These are phyloP conservation scores for Triops longicaudatus DNA, from an alignment of 1,140 invertebrate species.

Conservation along the genomic window DNA sequence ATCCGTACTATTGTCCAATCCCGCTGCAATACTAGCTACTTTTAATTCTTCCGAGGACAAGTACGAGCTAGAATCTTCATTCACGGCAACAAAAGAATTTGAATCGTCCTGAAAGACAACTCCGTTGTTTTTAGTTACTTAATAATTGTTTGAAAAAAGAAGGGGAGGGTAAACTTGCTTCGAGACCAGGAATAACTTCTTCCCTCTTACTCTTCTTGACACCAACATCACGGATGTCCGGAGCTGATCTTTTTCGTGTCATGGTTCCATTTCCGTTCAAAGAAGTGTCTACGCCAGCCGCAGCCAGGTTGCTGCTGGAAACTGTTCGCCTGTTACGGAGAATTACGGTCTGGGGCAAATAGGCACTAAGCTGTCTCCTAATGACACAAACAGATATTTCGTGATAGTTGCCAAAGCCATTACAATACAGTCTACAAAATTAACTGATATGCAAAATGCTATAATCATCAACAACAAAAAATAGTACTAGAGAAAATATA, in stretches of 20 bases:
- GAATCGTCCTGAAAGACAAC: not conserved
- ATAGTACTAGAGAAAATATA: too few species aligned
- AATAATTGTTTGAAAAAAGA: not conserved
- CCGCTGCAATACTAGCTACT: not conserved
- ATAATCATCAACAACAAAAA: too few species aligned
- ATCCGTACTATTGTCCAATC: not conserved
- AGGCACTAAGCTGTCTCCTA: slow-evolving; percentile 1
- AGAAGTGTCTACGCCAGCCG: not conserved
- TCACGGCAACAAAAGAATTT: not conserved
- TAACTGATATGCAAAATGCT: too few species aligned
- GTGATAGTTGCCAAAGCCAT: too few species aligned
- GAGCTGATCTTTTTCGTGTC: not conserved
- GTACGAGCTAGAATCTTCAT: not conserved
- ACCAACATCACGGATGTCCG: not conserved
- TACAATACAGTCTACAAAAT: too few species aligned
- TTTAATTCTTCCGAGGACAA: not conserved
- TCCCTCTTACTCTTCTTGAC: not conserved
- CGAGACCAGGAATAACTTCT: not conserved
- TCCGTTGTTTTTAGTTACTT: not conserved
- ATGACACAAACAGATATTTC: not conserved
- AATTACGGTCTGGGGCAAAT: not conserved
- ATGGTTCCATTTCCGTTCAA: not conserved
- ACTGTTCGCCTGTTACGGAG: not conserved
- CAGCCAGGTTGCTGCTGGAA: not conserved
- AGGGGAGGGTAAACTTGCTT: not conserved